Base-by-base conservation (phyloP, 2,888 invertebrate genomes). In the Macrosiphum euphorbiae region DNA sequence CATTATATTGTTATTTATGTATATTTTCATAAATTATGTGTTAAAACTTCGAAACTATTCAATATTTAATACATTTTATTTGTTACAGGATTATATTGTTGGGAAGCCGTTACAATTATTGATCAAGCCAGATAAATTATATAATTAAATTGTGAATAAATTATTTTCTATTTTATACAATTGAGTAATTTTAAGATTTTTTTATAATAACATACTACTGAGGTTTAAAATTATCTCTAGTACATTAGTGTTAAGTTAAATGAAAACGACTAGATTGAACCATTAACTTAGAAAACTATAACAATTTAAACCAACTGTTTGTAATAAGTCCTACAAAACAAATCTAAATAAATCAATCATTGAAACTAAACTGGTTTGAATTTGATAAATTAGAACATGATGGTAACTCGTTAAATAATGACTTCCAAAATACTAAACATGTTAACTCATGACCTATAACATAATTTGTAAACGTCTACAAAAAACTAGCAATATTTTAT, bases 81-180 rank as follows among this genome's bases (percentile, higher is more conserved):
- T 90, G 61, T 93, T 94, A 20, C 90, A 94, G 94, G 90, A 94
- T 94, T 94, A 94, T 87, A 78, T 90, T 61, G 86, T 90, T 0
- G 61, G 50, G 1, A 94, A 86, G 24, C 94, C 94, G n/a, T n/a
- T 52, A 24, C 28, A 67, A 20, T 41, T 94, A 52, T 67, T 94
- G 10, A 52, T n/a, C 35, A 94, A 90, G 28, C 61, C 50, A 13
- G 90, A 90, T n/a, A n/a, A n/a, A n/a, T n/a, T n/a, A n/a, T n/a
- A n/a, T n/a, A n/a, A n/a, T n/a, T n/a, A n/a, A n/a, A n/a, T n/a
- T 85, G 41, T 55, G 85, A 85, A 91, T 91, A 85, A 55, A 91
- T 44, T 55, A 55, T n/a, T 44, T 7, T 28, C 2, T 3, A 52
- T 90, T 78, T 52, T 35, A 84, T 90, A 50, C 24, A 16, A 78